These are phyloP conservation scores for Actenoides lindsayi DNA, from an alignment of 2,113 vertebrate genomes.

Conservation along the genomic window DNA sequence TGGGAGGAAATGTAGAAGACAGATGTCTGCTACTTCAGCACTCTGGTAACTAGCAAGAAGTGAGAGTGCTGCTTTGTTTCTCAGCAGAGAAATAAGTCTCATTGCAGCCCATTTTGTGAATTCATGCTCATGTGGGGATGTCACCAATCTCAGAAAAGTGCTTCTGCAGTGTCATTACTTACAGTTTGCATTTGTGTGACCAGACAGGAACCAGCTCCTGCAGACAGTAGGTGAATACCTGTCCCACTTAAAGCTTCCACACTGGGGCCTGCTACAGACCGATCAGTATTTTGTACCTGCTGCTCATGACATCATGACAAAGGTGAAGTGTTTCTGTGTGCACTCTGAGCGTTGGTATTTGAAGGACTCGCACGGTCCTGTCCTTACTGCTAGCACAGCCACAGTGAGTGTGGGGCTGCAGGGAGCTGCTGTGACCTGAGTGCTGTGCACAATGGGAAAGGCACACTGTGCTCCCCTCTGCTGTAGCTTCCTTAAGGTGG, in stretches of 20 bases:
- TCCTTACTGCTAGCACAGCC: background rate
- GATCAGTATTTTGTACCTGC: background rate
- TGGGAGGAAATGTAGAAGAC: background rate
- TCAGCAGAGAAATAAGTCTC: background rate
- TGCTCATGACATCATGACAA: background rate
- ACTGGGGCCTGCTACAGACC: fast-evolving
- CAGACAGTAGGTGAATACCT: background rate
- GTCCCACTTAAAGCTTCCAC: background rate
- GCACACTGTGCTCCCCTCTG: background rate
- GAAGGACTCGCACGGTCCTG: background rate
- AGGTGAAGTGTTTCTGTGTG: background rate
- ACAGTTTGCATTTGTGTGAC: background rate
- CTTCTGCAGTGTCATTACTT: background rate
- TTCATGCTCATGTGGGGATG: background rate
- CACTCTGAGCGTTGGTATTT: background rate
- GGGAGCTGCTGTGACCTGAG: background rate
- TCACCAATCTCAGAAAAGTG: background rate
- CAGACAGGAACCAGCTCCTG: background rate
- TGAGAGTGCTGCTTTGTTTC: background rate
- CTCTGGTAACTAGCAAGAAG: background rate
- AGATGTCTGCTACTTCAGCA: background rate
- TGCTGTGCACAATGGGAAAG: background rate
- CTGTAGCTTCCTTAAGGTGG: background rate
- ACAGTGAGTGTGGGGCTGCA: background rate
- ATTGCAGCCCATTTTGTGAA: background rate